Conservation (phyloP, 2,888 invertebrate genomes). For the Dryococelus australis region DNA sequence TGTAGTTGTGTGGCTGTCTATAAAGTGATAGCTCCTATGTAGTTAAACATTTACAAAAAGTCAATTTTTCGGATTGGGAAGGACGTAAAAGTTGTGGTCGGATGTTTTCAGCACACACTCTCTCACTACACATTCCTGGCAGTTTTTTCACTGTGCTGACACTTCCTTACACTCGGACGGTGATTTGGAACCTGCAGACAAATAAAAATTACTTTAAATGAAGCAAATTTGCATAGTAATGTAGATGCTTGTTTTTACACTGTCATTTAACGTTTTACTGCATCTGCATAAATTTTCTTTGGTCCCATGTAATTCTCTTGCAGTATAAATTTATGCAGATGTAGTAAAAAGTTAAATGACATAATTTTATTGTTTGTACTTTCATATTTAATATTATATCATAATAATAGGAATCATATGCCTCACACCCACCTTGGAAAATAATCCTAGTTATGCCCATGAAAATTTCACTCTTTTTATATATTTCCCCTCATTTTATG, state of each 20-base stretch:
- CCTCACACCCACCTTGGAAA: too few species aligned
- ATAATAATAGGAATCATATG: too few species aligned
- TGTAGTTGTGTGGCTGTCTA: not conserved
- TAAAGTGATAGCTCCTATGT: not conserved
- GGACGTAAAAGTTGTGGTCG: not conserved
- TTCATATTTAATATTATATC: not conserved
- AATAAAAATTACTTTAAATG: slow-evolving; percentile 24
- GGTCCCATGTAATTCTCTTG: too few species aligned
- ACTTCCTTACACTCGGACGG: slow-evolving; percentile 48
- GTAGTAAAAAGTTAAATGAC: too few species aligned
- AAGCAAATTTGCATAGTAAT: not conserved
- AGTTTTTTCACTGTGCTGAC: not conserved
- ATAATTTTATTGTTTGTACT: too few species aligned
- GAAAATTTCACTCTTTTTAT: too few species aligned
- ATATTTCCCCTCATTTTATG: too few species aligned
- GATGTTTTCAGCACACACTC: not conserved
- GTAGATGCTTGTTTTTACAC: too few species aligned
- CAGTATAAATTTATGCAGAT: too few species aligned
- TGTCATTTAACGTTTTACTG: too few species aligned
- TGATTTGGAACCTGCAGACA: slow-evolving; percentile 55
- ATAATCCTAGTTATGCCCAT: too few species aligned
- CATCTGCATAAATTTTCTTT: too few species aligned
- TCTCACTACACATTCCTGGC: not conserved
- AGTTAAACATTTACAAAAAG: not conserved
- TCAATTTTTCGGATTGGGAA: not conserved